Evolutionary conservation across 2,888 invertebrate species (phyloP).

Genomic region (Tanytarsus gracilentus): DNA sequence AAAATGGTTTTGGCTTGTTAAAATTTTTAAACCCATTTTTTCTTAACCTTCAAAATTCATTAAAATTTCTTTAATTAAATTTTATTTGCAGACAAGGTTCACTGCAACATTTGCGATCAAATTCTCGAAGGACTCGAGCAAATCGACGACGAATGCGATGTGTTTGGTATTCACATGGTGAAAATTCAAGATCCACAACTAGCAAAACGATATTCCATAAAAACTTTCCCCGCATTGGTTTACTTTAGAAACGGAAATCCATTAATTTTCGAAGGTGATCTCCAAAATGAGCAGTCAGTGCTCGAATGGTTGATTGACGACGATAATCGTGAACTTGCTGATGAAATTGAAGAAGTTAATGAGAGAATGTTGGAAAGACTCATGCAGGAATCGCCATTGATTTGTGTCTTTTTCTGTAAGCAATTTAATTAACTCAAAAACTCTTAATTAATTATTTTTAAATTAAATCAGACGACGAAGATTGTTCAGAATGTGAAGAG

Average conservation of each 20-base stretch:
- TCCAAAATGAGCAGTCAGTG: conserved; percentile 85
- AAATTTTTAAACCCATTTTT: background rate
- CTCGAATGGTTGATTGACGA: conserved; percentile 89
- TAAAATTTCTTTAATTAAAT: conserved; percentile 5
- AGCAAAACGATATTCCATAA: conserved; percentile 87
- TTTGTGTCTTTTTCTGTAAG: conserved; percentile 89
- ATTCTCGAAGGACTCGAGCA: conserved; percentile 79
- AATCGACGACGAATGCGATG: conserved; percentile 85
- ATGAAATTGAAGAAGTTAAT: conserved; percentile 90
- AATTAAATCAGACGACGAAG: conserved; percentile 64
- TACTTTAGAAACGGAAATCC: conserved; percentile 89
- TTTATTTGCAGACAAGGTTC: conserved; percentile 62
- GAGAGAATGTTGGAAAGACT: conserved; percentile 79
- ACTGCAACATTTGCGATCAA: conserved; percentile 85
- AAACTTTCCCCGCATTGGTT: conserved; percentile 86
- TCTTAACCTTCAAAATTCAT: background rate
- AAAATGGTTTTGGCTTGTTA: too few relatives aligned
- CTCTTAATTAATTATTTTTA: background rate
- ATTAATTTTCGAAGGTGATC: conserved; percentile 78
- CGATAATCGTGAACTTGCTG: conserved; percentile 84
- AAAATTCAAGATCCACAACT: conserved; percentile 85
- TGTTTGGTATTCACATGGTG: conserved; percentile 87
- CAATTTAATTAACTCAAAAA: conserved; percentile 31
- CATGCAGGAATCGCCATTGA: conserved; percentile 72
- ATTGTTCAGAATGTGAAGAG: conserved; percentile 85